These are phyloP conservation scores for Arnoldichthys spilopterus DNA, from an alignment of 2,797 vertebrate genomes.

Conservation along the genomic window DNA sequence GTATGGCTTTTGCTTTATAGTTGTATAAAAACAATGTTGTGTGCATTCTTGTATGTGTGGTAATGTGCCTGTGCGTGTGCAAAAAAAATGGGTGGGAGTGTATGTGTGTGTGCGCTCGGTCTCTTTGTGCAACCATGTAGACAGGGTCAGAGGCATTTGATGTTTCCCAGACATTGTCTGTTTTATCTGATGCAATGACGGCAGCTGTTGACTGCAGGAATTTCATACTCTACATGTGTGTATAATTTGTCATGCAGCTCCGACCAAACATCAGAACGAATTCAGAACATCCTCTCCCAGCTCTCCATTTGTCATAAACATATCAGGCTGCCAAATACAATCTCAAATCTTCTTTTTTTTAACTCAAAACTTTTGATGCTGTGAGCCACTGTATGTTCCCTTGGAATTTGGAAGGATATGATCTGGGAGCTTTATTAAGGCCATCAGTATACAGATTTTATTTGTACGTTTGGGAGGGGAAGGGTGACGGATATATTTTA, in stretches of 20 bases:
- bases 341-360: constrained; percentile 11
- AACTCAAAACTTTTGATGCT: constrained; percentile 14
- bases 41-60: constrained; percentile 34
- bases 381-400: constrained; percentile 1
- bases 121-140: constrained; percentile 52
- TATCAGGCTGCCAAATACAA: constrained; percentile 54
- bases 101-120: constrained; percentile 39
- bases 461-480: not conserved
- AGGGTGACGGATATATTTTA: not conserved
- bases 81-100: constrained; percentile 53
- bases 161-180: constrained; percentile 74
- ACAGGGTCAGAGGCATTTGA: constrained; percentile 71
- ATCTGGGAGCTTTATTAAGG: constrained; percentile 9
- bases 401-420: constrained; percentile 12
- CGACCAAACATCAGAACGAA: constrained; percentile 70
- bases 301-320: constrained; percentile 62
- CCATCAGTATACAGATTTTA: constrained; percentile 22
- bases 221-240: constrained; percentile 72
- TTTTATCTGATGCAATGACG: constrained; percentile 76
- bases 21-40: constrained; percentile 20
- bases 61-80: constrained; percentile 51
- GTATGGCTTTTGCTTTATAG: not conserved
- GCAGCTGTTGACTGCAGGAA: constrained; percentile 79
- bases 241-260: constrained; percentile 76
- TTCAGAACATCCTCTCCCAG: constrained; percentile 62